Evolutionary conservation across 2,113 vertebrate species (phyloP), one percentile per base, ranked within the genome.

Genomic region (Peromyscus californicus): DNA sequence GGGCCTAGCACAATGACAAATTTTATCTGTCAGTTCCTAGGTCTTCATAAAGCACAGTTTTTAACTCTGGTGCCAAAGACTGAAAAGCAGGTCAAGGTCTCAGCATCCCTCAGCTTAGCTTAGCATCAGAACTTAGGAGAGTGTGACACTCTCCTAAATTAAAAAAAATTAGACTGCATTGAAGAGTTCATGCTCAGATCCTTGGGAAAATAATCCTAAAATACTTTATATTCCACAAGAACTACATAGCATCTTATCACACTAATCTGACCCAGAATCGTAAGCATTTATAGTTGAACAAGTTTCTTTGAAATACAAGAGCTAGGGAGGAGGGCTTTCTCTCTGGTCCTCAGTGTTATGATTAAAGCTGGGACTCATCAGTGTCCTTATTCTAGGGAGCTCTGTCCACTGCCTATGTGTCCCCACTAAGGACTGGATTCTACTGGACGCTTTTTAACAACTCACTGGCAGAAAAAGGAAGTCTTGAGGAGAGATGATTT

Each of bases 31-130:
- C 33, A 42, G 7, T 79, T 79, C 78, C 74, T 93, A 84, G 94
- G 69, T 54, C 31, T 94, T 93, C 26, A 89, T 91, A 74, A 93
- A 94, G 69, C 33, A 54, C 63, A 74, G 63, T 90, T 75, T 82
- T 61, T 93, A 65, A 48, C 48, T 91, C 94, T 75, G 29, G 21
- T 84, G 31, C 1, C 76, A 19, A 89, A 39, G 63, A 21, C 88
- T 26, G 91, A 3, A 82, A 95, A 89, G 19, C 59, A 86, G 59
- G 67, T 72, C 61, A 83, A n/a, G 26, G 78, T 89, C 95, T 94
- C 87, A 42, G 26, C 54, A 95, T 72, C 83, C 61, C 65, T 70
- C 22, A 59, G 31, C 6, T 88, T 80, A 48, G 24, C 13, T 90
- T 86, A 94, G 61, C n/a, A 51, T 93, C 70, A 83, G 70, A 79